Conservation (phyloP, 2,113 vertebrate genomes). For the Megaceryle torquata region DNA sequence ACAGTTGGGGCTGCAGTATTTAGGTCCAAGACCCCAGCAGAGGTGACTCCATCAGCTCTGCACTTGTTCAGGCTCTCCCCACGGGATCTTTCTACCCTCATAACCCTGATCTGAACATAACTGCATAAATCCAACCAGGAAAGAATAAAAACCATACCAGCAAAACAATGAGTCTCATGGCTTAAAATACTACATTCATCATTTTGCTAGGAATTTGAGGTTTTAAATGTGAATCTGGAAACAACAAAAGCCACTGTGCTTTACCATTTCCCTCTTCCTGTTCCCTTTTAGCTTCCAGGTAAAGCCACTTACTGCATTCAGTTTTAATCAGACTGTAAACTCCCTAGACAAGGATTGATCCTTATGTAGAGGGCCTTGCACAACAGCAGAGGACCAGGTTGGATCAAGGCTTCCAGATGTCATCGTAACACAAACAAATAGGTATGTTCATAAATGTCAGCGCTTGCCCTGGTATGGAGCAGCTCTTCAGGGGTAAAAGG, state of each 20-base stretch:
- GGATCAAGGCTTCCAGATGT: background rate
- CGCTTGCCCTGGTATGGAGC: background rate
- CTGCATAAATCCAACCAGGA: background rate
- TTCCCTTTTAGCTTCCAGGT: background rate
- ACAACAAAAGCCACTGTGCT: fast-evolving
- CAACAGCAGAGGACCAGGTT: background rate
- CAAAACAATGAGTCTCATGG: background rate
- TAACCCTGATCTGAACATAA: background rate
- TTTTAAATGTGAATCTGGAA: background rate
- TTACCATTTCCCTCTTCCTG: background rate
- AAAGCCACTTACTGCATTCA: background rate
- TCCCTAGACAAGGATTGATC: background rate
- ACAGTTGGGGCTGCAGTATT: background rate
- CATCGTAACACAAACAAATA: background rate
- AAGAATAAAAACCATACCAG: background rate
- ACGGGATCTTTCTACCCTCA: background rate
- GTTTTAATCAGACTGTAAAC: background rate
- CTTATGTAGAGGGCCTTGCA: background rate
- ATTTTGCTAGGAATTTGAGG: background rate
- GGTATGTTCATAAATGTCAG: background rate
- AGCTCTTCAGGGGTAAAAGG: background rate
- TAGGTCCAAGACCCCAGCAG: background rate
- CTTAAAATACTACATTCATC: background rate
- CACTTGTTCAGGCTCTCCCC: background rate
- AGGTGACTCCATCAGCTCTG: background rate